Evolutionary conservation across 2,113 vertebrate species (phyloP).

Genomic region (Barbus barbus): DNA sequence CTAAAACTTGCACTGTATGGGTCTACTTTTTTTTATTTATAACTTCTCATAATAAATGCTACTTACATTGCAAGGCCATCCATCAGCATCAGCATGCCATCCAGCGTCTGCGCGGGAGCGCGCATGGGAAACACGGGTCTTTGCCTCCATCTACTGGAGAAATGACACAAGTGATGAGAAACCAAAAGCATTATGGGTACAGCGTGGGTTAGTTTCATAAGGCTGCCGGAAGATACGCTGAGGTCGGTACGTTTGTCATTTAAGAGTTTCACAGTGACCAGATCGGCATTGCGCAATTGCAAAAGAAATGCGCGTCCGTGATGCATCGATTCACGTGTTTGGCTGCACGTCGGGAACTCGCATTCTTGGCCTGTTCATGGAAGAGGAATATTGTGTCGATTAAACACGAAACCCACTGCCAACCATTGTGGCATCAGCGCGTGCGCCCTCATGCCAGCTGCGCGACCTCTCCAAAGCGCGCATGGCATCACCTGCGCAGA

Average conservation of each 20-base stretch:
- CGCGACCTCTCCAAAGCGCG: not conserved
- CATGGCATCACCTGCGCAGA: slow-evolving; percentile 16
- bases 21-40: too few relatives aligned
- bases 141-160: slow-evolving; percentile 69
- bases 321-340: slow-evolving; percentile 17
- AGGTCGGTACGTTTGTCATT: not conserved
- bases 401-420: not conserved
- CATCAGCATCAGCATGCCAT: not conserved
- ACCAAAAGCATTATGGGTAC: slow-evolving; percentile 66
- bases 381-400: not conserved
- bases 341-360: slow-evolving; percentile 45
- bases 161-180: not conserved
- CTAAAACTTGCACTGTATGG: not conserved
- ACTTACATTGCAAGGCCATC: slow-evolving; percentile 7
- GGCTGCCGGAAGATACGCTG: slow-evolving; percentile 11
- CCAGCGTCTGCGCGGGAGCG: not conserved
- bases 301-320: not conserved
- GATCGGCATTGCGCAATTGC: not conserved
- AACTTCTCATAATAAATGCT: not conserved
- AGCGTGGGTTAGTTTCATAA: slow-evolving; percentile 61
- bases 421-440: not conserved
- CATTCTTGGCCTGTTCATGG: slow-evolving; percentile 27
- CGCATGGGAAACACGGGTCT: slow-evolving; percentile 53
- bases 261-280: not conserved
- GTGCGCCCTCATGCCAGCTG: not conserved